phyloP scores from a whole-genome alignment of 2,888 invertebrate genomes.

The Drosophila austrosaltans region DNA sequence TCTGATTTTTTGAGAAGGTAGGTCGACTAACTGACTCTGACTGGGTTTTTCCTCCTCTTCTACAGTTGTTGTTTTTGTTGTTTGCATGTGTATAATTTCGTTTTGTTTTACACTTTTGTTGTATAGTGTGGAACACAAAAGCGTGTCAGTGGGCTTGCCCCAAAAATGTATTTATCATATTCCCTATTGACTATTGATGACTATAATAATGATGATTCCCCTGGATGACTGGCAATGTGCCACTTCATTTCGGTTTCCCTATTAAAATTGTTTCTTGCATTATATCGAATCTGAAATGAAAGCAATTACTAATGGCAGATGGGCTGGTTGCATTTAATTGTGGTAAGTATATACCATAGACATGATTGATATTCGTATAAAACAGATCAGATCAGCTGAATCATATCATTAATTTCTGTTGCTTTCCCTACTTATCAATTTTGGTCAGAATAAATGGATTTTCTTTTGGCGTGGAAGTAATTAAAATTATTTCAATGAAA shows the following conservation, averaged over 20 bases:
- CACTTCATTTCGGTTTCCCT: constrained; percentile 1
- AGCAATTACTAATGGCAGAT: not conserved
- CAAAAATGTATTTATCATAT: not conserved
- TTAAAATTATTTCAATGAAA: not conserved
- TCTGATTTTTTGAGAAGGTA: constrained; percentile 28
- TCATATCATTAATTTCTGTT: not conserved
- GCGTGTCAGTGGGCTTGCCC: constrained; percentile 20
- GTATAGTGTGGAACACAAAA: constrained; percentile 7
- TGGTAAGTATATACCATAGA: not conserved
- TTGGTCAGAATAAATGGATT: not conserved
- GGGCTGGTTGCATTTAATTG: not conserved
- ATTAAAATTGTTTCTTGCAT: too few relatives aligned
- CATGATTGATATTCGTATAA: not conserved
- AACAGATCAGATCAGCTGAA: constrained; percentile 1
- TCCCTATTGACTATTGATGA: constrained; percentile 2
- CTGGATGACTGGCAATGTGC: constrained; percentile 11
- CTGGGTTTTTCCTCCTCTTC: constrained; percentile 2
- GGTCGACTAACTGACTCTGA: constrained; percentile 21
- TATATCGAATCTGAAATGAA: not conserved
- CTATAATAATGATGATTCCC: not conserved
- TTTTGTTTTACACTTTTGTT: constrained; percentile 5
- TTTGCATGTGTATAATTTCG: too few relatives aligned
- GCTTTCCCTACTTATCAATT: not conserved
- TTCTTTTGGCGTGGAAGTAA: not conserved
- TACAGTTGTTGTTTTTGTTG: not conserved